phyloP scores from a whole-genome alignment of 1,140 invertebrate genomes.

The Pseudomyrmex gracilis region DNA sequence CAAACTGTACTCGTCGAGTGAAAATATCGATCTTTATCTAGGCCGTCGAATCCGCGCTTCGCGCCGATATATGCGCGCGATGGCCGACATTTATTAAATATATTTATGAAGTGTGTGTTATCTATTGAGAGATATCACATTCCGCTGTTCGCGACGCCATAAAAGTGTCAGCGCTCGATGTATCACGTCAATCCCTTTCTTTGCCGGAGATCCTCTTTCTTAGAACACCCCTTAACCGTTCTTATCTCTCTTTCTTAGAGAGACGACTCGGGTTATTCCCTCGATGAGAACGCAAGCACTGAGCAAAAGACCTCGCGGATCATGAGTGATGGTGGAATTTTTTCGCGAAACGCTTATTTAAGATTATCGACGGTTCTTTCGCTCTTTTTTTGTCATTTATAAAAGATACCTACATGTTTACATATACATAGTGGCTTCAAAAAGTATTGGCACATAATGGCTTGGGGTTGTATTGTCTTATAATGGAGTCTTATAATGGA shows the following conservation, averaged over 20 bases:
- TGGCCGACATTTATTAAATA: conserved; percentile 42
- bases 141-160: conserved; percentile 8
- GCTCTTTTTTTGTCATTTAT: not conserved
- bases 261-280: not conserved
- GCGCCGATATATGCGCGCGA: not conserved
- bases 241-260: not conserved
- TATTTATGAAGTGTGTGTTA: conserved; percentile 39
- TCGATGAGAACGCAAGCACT: not conserved
- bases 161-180: conserved; percentile 37
- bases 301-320: not conserved
- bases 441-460: no score
- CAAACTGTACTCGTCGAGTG: not conserved
- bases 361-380: not conserved
- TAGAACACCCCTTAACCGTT: not conserved
- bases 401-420: not conserved
- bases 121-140: conserved; percentile 27
- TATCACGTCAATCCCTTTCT: conserved; percentile 1
- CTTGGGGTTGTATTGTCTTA: no score
- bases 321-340: not conserved
- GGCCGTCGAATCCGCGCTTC: conserved; percentile 16
- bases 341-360: not conserved
- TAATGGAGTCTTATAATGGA: no score
- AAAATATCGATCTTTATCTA: conserved; percentile 41
- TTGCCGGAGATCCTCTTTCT: not conserved
- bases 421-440: no score